Conservation (phyloP, 2,888 invertebrate genomes). For the Diachrysia chrysitis region DNA sequence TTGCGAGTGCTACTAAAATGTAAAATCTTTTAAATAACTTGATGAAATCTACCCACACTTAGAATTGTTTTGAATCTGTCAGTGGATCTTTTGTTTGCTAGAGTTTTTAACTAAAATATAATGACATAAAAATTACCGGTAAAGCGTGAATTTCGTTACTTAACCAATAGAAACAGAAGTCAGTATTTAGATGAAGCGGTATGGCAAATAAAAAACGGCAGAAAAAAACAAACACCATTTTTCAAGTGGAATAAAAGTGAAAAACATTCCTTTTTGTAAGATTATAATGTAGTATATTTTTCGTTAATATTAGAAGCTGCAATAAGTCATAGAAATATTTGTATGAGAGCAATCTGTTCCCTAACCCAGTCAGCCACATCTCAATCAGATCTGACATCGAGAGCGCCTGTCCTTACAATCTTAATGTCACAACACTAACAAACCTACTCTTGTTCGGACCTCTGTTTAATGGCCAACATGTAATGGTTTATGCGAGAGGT, state of each 20-base stretch:
- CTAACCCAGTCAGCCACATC: no score
- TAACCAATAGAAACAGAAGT: no score
- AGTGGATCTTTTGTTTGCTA: slow-evolving; percentile 30
- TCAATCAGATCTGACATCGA: not conserved
- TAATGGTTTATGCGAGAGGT: slow-evolving; percentile 38
- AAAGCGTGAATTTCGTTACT: no score
- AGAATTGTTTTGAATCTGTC: slow-evolving; percentile 36
- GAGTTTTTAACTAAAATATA: slow-evolving; percentile 15
- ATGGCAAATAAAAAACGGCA: no score
- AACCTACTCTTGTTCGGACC: slow-evolving; percentile 22
- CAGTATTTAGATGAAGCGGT: no score
- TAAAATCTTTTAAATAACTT: slow-evolving; percentile 41
- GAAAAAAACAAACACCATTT: not conserved
- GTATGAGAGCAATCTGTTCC: no score
- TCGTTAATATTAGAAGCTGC: no score
- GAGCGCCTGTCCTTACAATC: not conserved
- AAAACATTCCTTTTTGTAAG: no score
- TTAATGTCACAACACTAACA: slow-evolving; percentile 4
- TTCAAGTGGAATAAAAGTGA: no score
- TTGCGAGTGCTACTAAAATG: slow-evolving; percentile 37
- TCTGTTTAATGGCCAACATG: slow-evolving; percentile 19
- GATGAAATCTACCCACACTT: slow-evolving; percentile 39
- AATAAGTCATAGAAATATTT: no score
- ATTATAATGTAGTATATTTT: no score
- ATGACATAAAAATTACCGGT: no score